Evolutionary conservation across 2,888 invertebrate genomes (phyloP), one percentile per base, ranked within the genome.

Genomic region (Hyposoter dolosus): DNA sequence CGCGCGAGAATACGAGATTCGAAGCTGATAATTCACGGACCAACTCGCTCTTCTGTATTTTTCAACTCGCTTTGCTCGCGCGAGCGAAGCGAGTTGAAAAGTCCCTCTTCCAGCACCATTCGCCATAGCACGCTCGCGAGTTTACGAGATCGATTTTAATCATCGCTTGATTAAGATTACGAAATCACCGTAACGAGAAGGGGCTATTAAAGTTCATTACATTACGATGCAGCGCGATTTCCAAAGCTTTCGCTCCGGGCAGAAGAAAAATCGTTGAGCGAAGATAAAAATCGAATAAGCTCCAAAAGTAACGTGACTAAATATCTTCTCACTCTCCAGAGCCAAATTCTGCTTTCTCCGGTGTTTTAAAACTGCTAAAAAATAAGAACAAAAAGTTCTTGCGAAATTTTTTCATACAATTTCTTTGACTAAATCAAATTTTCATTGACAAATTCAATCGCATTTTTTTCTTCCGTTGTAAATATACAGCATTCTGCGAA

Each of bases 131-230:
- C 60, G 68, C 69, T 66, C 32, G 85, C 91, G 89, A 90, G 89
- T 90, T 92, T 91, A 91, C 91, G 90, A 91, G 90, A 90, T 91
- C 91, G 90, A 92, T 92, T 91, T 92, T 92, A 92, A 92, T 92
- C 89, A 89, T 88, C 88, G 88, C 89, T 92, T 89, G 90, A 90
- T 91, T 90, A 91, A 90, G 91, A 92, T 92, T 92, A 92, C 90
- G 90, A 91, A 89, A 87, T 86, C 76, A 86, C 82, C 87, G 88
- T 88, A 90, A 91, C 89, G 89, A 89, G 87, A 89, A 86, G 53
- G 53, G 77, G 50, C 80, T 68, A 82, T 74, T 82, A 82, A 85
- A 65, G 74, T 82, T 78, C 53, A 90, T 91, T 90, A 91, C 89
- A 91, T 91, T 91, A 91, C 90, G 90, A 91, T 45, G n/a, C 28